Evolutionary conservation across 2,888 invertebrate genomes (phyloP).

Genomic region (Lithodes maja): DNA sequence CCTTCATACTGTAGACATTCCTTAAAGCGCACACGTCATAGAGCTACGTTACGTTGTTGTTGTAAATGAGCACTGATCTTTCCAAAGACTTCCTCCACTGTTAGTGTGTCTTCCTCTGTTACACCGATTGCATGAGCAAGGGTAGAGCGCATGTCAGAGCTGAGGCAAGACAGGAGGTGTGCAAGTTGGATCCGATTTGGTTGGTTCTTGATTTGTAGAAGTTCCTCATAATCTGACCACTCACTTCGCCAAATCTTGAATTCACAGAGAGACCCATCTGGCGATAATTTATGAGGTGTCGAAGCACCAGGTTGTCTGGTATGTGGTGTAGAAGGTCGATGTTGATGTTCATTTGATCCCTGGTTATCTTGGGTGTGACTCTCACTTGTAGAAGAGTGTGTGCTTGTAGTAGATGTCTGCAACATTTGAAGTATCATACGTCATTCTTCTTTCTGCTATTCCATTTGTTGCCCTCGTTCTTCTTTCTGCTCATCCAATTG

Average conservation of each 20-base stretch:
- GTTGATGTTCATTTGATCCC: not conserved
- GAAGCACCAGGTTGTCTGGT: not conserved
- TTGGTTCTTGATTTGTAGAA: not conserved
- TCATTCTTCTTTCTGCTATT: not conserved
- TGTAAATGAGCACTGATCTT: no score
- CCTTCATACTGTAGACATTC: no score
- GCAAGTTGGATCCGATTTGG: not conserved
- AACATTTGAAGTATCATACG: not conserved
- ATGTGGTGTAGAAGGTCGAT: not conserved
- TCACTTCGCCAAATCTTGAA: not conserved
- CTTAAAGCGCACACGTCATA: no score
- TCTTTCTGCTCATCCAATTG: no score
- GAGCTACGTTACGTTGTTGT: no score
- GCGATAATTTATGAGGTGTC: not conserved
- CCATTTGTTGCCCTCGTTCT: not conserved
- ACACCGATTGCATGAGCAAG: constrained; percentile 16
- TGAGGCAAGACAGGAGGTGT: constrained; percentile 1
- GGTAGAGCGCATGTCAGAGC: not conserved
- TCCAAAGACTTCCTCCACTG: no score
- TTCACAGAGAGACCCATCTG: not conserved
- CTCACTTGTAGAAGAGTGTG: not conserved
- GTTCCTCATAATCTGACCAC: not conserved
- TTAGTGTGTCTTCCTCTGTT: constrained; percentile 17
- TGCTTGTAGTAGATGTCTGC: not conserved
- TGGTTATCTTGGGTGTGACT: not conserved